Evolutionary conservation across 2,888 invertebrate species (phyloP), one percentile per base, ranked within the genome.

Genomic region (Epiblema foenella): DNA sequence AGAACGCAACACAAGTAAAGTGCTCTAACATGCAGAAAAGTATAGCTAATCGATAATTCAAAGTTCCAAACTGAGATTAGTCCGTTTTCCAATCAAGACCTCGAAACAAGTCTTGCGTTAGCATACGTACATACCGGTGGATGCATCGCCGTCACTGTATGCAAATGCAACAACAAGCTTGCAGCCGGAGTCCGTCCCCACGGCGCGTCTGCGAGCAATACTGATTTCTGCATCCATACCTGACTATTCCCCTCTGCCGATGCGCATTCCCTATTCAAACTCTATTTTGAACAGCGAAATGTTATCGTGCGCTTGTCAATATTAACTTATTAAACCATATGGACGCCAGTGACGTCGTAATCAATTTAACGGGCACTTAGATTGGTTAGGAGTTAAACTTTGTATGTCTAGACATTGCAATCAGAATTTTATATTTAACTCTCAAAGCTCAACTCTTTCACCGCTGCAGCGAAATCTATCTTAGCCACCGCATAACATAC

Each of bases 211-310:
- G 76, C 72, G 73, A 76, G 83, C 83, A 84, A 83, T 86, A 84
- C 84, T 82, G 85, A 86, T 83, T 85, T 80, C 83, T 83, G 82
- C 81, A 85, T 83, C 81, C 79, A 79, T 85, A 88, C 87, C 89
- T 88, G 85, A 83, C 81, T 83, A 80, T 85, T 86, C 85, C 85
- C 81, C 81, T 75, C 69, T 69, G 72, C 75, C 76, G 73, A 83
- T 79, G 77, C 78, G 79, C 82, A 81, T 86, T 85, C 81, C 81
- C 81, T 80, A 85, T 88, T 83, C 85, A 83, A 85, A 86, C 83
- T 85, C 82, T 79, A 87, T 88, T 86, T 81, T 73, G 76, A 69
- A 60, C 77, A 49, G 76, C 74, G 76, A 75, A 78, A 83, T 79
- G 79, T 79, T 83, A 77, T 82, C 76, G 74, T 66, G 68, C 59